Evolutionary conservation across 2,113 vertebrate species (phyloP).

Genomic region (Macrotus californicus): DNA sequence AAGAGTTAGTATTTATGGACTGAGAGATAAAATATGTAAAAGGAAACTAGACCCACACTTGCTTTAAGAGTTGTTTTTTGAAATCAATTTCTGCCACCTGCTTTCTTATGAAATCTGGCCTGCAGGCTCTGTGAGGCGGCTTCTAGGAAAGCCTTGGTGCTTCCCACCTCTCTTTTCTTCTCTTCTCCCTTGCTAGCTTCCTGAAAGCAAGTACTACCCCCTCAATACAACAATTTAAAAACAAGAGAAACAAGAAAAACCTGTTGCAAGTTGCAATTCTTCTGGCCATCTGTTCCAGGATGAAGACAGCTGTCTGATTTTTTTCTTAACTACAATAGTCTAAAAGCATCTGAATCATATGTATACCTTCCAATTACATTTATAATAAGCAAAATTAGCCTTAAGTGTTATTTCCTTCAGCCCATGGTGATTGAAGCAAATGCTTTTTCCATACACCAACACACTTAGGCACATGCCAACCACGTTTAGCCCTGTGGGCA

Average conservation of each 20-base stretch:
- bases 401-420: background rate
- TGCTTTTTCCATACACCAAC: background rate
- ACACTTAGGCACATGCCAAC: background rate
- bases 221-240: background rate
- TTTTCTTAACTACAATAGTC: background rate
- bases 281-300: background rate
- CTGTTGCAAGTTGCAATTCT: background rate
- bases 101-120: background rate
- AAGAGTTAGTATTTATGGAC: background rate
- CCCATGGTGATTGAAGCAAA: background rate
- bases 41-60: background rate
- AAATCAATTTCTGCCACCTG: background rate
- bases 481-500: rapidly evolving
- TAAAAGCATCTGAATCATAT: background rate
- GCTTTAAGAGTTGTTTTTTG: background rate
- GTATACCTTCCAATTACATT: background rate
- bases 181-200: background rate
- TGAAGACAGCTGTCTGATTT: background rate
- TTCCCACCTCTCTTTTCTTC: background rate
- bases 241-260: background rate
- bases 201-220: background rate
- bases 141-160: background rate
- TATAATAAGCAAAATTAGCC: background rate
- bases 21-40: background rate
- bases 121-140: rapidly evolving